phyloP scores from a whole-genome alignment of 2,797 vertebrate species.

The Pristis pectinata region DNA sequence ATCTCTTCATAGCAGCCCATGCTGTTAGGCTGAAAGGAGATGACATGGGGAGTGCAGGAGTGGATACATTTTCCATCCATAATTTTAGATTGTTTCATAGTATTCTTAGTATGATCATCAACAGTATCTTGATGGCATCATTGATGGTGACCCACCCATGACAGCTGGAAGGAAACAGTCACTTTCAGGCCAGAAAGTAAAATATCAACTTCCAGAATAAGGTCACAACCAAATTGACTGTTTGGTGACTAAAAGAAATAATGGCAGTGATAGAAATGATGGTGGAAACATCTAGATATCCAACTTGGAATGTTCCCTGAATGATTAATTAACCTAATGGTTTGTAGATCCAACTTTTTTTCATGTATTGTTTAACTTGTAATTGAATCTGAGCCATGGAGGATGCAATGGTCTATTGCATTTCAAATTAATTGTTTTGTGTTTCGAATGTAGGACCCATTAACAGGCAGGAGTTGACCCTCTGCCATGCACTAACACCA shows the following conservation, averaged over 20 bases:
- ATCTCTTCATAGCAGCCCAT: not conserved
- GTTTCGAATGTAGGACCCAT: not conserved
- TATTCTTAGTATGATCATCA: not conserved
- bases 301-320: not conserved
- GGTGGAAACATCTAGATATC: not conserved
- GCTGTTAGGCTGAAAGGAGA: not conserved
- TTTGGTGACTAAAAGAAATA: not conserved
- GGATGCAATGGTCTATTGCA: not conserved
- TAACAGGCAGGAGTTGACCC: too few relatives aligned
- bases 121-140: not conserved
- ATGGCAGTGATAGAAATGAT: conserved; percentile 2
- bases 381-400: not conserved
- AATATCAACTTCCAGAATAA: not conserved
- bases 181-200: not conserved
- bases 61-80: not conserved
- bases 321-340: conserved; percentile 17
- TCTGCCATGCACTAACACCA: too few relatives aligned
- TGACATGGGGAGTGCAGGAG: too few relatives aligned
- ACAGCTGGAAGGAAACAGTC: not conserved
- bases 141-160: not conserved
- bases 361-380: not conserved
- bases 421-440: not conserved
- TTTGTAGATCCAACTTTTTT: not conserved
- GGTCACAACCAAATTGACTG: too few relatives aligned
- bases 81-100: not conserved